These are phyloP conservation scores for Peromyscus maniculatus DNA, from an alignment of 2,113 vertebrate genomes.

Conservation along the genomic window DNA sequence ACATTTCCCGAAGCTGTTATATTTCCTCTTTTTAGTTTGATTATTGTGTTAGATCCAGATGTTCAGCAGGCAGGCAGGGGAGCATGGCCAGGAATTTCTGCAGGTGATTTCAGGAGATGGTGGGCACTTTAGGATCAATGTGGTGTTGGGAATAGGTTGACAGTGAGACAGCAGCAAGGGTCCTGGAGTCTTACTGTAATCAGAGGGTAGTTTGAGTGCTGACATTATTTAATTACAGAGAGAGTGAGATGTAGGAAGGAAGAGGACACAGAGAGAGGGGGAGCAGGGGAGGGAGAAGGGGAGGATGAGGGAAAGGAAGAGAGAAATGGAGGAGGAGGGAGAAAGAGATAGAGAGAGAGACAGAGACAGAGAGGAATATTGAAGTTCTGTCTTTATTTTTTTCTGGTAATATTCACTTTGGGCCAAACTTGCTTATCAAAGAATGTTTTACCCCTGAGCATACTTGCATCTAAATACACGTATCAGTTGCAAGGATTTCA, in stretches of 20 bases:
- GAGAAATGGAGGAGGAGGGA: too few species aligned
- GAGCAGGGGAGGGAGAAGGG: background rate
- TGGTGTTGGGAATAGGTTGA: slow-evolving; percentile 48
- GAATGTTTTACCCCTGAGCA: background rate
- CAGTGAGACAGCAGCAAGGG: slow-evolving; percentile 50
- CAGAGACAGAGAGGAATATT: background rate
- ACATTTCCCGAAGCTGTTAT: background rate
- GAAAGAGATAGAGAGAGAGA: background rate
- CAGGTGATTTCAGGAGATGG: slow-evolving; percentile 66
- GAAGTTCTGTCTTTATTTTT: background rate
- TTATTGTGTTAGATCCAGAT: slow-evolving; percentile 61
- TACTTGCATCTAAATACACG: background rate
- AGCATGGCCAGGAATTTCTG: slow-evolving; percentile 61
- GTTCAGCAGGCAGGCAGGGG: slow-evolving; percentile 62
- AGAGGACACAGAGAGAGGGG: background rate
- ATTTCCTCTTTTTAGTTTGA: slow-evolving; percentile 62
- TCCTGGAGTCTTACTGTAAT: slow-evolving; percentile 56
- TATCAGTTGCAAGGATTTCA: background rate
- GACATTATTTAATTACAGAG: slow-evolving; percentile 49
- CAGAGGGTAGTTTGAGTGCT: slow-evolving; percentile 52
- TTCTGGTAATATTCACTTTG: background rate
- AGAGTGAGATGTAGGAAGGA: background rate
- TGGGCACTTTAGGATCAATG: slow-evolving; percentile 61
- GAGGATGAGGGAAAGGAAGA: too few species aligned
- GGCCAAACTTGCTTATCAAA: background rate